Base-by-base conservation (phyloP, 1,140 invertebrate species). In the Hypothenemus hampei region DNA sequence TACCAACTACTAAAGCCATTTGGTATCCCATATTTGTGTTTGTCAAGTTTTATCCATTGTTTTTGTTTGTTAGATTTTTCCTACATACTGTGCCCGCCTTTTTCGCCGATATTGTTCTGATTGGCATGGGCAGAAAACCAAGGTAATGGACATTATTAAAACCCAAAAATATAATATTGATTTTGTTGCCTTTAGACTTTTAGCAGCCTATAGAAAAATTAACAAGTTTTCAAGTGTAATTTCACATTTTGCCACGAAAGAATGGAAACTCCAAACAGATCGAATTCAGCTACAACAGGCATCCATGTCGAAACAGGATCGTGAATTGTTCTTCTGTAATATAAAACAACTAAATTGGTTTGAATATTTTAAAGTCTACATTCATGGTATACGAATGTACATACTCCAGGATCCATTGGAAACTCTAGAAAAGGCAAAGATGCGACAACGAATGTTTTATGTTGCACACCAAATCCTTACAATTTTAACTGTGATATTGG, bases 171-270 rank as follows among this genome's bases (percentile, higher is more conserved):
- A 13, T 15, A n/a, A 13, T 10, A 15, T 13, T 37, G 13, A 2
- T 15, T 16, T 37, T 16, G 6, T 15, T 37, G 8, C 16, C 18
- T 3, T 37, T 13, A 89, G 87, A 69, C 77, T 89, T 75, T 73
- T 81, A 22, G 80, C 81, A 64, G 80, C 86, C 7, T 89, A 90
- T 63, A 77, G 77, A 39, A 89, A 86, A 69, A 79, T 93, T 24
- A 80, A 87, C 60, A 84, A 83, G 66, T 86, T 90, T 33, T 75
- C 81, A 0, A 70, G 75, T 2, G 81, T 85, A 0, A 72, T 92
- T 13, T 77, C 83, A 10, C 86, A 84, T 62, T 93, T 93, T 70
- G 81, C 78, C 16, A 81, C 78, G 1, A 68, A 75, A 24, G 78
- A 86, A 61, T 91, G 89, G 81, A 67, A 73, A 1, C 91, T 89